A percentile compares a stretch with the other conserved stretches of the same genome.
Evolutionary conservation across 2,113 vertebrate genomes (phyloP).

Genomic region (Loxodonta africana): DNA sequence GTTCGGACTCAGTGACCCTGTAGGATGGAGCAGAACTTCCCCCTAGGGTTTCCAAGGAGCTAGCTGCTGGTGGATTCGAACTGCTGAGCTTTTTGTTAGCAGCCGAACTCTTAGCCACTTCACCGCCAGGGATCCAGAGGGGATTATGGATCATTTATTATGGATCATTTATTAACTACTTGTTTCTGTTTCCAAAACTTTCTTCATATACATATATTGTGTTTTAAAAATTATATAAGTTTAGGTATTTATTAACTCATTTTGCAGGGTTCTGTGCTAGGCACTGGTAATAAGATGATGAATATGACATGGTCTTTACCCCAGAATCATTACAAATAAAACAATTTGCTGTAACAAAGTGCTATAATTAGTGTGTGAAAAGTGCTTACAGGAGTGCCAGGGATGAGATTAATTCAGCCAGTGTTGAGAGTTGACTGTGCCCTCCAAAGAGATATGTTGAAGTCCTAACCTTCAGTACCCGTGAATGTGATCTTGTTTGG

Average conservation of each 20-base stretch:
- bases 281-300: background rate
- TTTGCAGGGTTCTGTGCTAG: background rate
- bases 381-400: background rate
- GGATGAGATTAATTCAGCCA: background rate
- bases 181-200: slow-evolving; percentile 48
- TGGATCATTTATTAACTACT: background rate
- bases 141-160: background rate
- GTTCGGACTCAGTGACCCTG: too few species aligned
- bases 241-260: background rate
- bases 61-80: too few species aligned
- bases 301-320: background rate
- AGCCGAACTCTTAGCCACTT: too few species aligned
- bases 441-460: background rate
- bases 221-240: background rate
- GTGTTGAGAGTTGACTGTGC: background rate
- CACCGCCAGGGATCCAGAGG: too few species aligned
- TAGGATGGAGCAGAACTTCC: too few species aligned
- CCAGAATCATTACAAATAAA: slow-evolving; percentile 40
- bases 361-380: background rate
- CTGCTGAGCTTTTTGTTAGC: too few species aligned
- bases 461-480: background rate
- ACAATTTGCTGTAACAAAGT: background rate
- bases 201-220: background rate
- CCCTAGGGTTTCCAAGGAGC: too few species aligned
- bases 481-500: background rate